phyloP scores from a whole-genome alignment of 2,797 vertebrate species.

The Catamblyrhynchus diadema region DNA sequence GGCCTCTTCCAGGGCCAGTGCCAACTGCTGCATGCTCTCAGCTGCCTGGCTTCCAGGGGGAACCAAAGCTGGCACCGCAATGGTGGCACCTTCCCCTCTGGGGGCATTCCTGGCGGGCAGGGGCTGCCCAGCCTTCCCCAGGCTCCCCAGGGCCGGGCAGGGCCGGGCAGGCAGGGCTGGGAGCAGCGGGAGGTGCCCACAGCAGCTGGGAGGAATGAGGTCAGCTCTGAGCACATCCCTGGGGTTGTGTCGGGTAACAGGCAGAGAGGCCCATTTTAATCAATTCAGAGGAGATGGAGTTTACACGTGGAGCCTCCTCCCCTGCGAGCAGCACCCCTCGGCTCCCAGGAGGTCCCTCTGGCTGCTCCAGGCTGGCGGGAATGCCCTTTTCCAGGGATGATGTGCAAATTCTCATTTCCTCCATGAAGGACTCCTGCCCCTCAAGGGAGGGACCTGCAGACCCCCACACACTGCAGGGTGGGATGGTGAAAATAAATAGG shows the following conservation, averaged over 20 bases:
- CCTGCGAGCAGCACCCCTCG: accelerated
- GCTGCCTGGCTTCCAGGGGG: not conserved
- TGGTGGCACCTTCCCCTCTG: accelerated
- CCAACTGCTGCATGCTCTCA: accelerated
- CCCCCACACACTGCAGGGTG: accelerated
- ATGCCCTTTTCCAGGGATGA: not conserved
- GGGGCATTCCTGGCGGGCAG: not conserved
- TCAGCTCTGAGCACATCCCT: not conserved
- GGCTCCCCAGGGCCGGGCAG: not conserved
- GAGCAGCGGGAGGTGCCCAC: not conserved
- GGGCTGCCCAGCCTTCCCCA: not conserved
- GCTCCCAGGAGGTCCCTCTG: not conserved
- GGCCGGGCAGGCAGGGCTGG: not conserved
- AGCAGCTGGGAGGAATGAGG: conserved; percentile 17
- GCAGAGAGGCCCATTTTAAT: not conserved
- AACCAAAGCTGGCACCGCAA: not conserved
- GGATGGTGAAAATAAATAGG: not conserved
- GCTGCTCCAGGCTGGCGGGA: not conserved
- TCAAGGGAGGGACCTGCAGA: accelerated
- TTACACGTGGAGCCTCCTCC: not conserved
- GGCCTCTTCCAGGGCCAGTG: not conserved
- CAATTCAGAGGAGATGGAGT: not conserved
- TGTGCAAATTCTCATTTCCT: not conserved
- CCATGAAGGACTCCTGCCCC: not conserved
- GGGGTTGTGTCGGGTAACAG: conserved; percentile 21